phyloP scores from a whole-genome alignment of 2,113 vertebrate genomes.

The Gnathonemus longibarbis region DNA sequence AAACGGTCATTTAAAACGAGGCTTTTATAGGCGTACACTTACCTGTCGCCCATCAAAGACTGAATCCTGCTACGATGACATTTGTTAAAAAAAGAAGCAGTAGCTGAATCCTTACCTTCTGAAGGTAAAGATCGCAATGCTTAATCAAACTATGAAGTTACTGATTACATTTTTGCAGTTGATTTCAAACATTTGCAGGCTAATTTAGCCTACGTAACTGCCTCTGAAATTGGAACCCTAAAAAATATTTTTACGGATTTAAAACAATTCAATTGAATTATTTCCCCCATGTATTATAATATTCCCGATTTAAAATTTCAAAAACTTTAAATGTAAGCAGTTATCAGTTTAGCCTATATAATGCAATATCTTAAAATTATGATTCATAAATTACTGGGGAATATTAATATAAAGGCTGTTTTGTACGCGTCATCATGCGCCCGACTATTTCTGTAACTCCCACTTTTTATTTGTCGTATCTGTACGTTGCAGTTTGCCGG shows the following conservation, averaged over 20 bases:
- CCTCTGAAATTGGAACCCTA: neutral
- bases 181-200: neutral
- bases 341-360: neutral
- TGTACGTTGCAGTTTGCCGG: neutral
- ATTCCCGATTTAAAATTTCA: neutral
- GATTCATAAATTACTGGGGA: neutral
- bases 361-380: neutral
- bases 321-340: neutral
- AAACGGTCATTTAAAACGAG: neutral
- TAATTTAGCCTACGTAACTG: neutral
- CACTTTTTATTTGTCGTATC: neutral
- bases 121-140: neutral
- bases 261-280: neutral
- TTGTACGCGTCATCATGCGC: neutral
- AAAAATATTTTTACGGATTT: neutral
- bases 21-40: neutral
- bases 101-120: neutral
- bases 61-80: neutral
- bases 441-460: neutral
- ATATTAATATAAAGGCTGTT: neutral
- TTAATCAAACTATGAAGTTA: neutral
- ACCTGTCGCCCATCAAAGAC: neutral
- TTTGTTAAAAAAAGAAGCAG: neutral
- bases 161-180: neutral
- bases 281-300: neutral